Evolutionary conservation across 1,140 invertebrate genomes (phyloP).

Genomic region (Cotesia typhae): DNA sequence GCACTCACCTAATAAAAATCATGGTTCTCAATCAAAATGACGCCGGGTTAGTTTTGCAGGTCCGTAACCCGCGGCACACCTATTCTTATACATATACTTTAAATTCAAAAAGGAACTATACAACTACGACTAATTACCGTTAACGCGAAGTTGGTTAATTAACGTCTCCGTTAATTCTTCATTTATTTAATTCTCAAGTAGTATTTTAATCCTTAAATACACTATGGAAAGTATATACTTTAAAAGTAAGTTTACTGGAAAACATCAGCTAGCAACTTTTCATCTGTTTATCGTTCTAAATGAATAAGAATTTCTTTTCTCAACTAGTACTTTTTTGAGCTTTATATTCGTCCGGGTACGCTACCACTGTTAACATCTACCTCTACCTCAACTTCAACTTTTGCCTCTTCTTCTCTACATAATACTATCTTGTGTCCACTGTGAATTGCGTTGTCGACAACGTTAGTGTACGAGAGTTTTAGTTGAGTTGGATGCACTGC

Average conservation of each 20-base stretch:
- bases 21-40: too few relatives aligned
- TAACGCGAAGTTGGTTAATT: constrained; percentile 55
- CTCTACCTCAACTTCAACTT: too few relatives aligned
- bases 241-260: too few relatives aligned
- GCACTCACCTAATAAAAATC: too few relatives aligned
- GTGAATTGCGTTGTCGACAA: constrained; percentile 3
- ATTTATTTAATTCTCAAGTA: constrained; percentile 20
- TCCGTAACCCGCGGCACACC: constrained; percentile 45
- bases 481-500: constrained; percentile 22
- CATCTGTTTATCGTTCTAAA: constrained; percentile 34
- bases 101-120: constrained; percentile 2
- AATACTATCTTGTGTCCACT: constrained; percentile 30
- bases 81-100: constrained; percentile 34
- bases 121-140: constrained; percentile 51
- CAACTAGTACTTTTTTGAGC: not conserved
- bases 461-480: not conserved
- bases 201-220: not conserved
- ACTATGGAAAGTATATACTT: not conserved
- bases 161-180: constrained; percentile 50
- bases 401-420: too few relatives aligned
- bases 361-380: too few relatives aligned
- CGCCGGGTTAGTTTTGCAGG: too few relatives aligned
- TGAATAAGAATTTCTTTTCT: constrained; percentile 34
- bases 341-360: too few relatives aligned
- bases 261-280: constrained; percentile 14